Conservation (phyloP, 2,888 invertebrate species). For the Schrankia costaestrigalis region DNA sequence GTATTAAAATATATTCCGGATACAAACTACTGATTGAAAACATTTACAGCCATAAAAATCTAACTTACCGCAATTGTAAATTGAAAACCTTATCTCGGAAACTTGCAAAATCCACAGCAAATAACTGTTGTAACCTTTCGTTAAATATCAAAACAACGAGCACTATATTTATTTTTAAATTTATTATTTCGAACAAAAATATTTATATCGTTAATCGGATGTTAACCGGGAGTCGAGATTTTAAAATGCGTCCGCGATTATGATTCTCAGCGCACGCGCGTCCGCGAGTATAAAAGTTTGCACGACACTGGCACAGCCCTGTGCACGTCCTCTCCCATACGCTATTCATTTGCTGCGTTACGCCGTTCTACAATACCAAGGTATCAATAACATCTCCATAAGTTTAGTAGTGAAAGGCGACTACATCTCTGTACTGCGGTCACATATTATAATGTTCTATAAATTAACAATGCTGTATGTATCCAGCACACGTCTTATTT, state of each 20-base stretch:
- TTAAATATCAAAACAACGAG: slow-evolving; percentile 21
- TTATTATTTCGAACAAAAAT: neutral
- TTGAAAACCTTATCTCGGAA: slow-evolving; percentile 48
- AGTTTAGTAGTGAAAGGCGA: slow-evolving; percentile 27
- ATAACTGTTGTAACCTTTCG: slow-evolving; percentile 29
- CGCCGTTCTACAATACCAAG: slow-evolving; percentile 25
- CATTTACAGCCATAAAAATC: slow-evolving; percentile 30
- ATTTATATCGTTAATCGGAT: neutral
- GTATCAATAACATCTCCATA: slow-evolving; percentile 21
- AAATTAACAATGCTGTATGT: too few relatives aligned
- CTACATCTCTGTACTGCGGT: slow-evolving; percentile 4
- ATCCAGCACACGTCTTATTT: too few relatives aligned
- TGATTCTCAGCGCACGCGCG: slow-evolving; percentile 33
- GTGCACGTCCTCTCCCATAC: slow-evolving; percentile 27
- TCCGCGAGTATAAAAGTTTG: slow-evolving; percentile 46
- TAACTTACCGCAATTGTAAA: slow-evolving; percentile 60
- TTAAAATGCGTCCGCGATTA: slow-evolving; percentile 25
- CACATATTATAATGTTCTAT: neutral
- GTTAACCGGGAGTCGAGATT: slow-evolving; percentile 5
- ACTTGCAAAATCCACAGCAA: slow-evolving; percentile 27
- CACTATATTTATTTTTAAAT: slow-evolving; percentile 11
- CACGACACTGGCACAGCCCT: slow-evolving; percentile 37
- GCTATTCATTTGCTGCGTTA: slow-evolving; percentile 18
- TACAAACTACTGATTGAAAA: slow-evolving; percentile 3
- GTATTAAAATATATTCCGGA: neutral